Conservation (phyloP, 2,113 vertebrate species). For the Machaerirhynchus nigripectus region DNA sequence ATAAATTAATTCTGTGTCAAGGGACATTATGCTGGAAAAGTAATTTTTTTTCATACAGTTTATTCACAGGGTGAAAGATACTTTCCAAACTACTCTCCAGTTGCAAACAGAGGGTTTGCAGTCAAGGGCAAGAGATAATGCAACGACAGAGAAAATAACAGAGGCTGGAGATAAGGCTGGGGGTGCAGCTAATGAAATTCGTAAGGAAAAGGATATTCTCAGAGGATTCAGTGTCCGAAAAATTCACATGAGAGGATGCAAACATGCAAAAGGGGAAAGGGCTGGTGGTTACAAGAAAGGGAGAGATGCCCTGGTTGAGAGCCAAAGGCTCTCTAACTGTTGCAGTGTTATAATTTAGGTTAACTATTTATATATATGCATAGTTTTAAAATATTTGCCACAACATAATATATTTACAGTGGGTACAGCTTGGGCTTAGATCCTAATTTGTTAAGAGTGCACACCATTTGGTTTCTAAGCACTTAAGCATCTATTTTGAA, state of each 20-base stretch:
- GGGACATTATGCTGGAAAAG: background rate
- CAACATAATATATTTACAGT: background rate
- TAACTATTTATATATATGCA: background rate
- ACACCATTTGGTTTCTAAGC: background rate
- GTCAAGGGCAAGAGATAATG: background rate
- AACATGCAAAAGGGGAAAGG: background rate
- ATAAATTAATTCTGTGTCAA: background rate
- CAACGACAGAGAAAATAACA: background rate
- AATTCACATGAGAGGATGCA: background rate
- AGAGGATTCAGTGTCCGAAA: background rate
- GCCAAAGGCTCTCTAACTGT: background rate
- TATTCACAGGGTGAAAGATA: background rate
- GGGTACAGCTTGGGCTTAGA: background rate
- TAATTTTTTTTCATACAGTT: background rate
- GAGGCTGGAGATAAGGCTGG: background rate
- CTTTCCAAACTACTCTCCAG: background rate
- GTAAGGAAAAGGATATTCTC: background rate
- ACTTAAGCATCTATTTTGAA: background rate
- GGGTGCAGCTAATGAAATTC: background rate
- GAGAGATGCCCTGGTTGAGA: background rate
- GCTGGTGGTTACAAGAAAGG: background rate
- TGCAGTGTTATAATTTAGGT: background rate
- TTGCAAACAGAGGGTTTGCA: background rate
- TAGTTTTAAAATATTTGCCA: background rate
- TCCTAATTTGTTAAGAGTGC: background rate